Percentiles rank a stretch among this genome's conserved stretches.
Conservation (phyloP, 2,888 invertebrate species). For the Drosophila aldrichi region DNA sequence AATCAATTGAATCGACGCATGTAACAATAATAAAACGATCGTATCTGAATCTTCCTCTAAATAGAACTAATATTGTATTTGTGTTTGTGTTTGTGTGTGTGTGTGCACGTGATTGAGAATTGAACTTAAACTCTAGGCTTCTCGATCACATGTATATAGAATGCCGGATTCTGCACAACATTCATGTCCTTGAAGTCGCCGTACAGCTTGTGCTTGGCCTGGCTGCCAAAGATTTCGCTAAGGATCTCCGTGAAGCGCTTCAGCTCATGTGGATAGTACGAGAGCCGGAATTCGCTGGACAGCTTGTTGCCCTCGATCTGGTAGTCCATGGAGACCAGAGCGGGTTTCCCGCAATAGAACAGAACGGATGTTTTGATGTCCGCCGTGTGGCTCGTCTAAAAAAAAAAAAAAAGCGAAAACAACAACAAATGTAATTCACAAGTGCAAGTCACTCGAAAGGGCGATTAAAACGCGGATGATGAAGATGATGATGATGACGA, state of each 20-base stretch:
- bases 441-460: slow-evolving; percentile 53
- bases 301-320: slow-evolving; percentile 88
- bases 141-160: slow-evolving; percentile 94
- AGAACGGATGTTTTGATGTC: slow-evolving; percentile 94
- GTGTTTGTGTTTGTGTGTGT: slow-evolving; percentile 40
- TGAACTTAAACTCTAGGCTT: slow-evolving; percentile 85
- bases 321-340: slow-evolving; percentile 93
- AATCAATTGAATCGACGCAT: slow-evolving; percentile 12
- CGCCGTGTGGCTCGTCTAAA: slow-evolving; percentile 91
- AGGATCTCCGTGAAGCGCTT: slow-evolving; percentile 90
- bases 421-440: slow-evolving; percentile 7
- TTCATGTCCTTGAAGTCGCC: slow-evolving; percentile 92
- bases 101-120: slow-evolving; percentile 30
- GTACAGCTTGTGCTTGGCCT: slow-evolving; percentile 89
- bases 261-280: slow-evolving; percentile 94
- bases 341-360: slow-evolving; percentile 91
- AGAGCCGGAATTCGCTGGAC: slow-evolving; percentile 92
- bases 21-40: slow-evolving; percentile 33
- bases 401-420: slow-evolving; percentile 62
- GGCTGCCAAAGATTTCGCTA: slow-evolving; percentile 89
- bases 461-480: slow-evolving; percentile 19
- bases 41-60: slow-evolving; percentile 35
- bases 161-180: slow-evolving; percentile 89
- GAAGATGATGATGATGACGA: slow-evolving; percentile 10
- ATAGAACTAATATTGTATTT: slow-evolving; percentile 55